These are phyloP conservation scores for Lepidurus arcticus DNA, from an alignment of 1,140 invertebrate species.

Conservation along the genomic window DNA sequence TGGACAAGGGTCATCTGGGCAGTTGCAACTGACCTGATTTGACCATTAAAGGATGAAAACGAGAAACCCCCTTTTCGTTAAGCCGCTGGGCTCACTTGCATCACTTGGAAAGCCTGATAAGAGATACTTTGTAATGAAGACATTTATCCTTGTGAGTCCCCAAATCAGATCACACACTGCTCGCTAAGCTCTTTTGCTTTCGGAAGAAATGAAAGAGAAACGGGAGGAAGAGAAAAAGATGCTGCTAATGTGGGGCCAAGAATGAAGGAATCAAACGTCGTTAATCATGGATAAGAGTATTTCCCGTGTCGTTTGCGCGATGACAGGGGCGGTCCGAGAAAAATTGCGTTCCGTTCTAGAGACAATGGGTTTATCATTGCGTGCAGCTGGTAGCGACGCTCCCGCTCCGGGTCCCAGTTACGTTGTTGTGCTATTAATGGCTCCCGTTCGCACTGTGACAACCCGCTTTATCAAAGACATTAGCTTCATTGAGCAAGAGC, in stretches of 20 bases:
- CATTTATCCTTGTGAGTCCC: neutral
- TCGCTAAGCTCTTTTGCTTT: neutral
- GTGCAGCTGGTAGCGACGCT: conserved; percentile 20
- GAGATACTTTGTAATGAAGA: conserved; percentile 8
- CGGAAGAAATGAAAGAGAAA: neutral
- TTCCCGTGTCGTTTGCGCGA: neutral
- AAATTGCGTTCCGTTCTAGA: conserved; percentile 8
- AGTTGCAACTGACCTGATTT: conserved; percentile 10
- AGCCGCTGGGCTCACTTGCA: neutral
- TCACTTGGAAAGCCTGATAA: neutral
- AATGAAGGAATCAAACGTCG: neutral
- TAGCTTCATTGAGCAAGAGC: conserved; percentile 18
- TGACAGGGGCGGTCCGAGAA: conserved; percentile 11
- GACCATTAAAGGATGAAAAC: conserved; percentile 15
- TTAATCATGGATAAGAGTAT: neutral
- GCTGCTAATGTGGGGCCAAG: neutral
- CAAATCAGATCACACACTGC: neutral
- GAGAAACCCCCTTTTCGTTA: neutral
- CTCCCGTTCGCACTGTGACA: conserved; percentile 16
- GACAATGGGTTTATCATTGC: conserved; percentile 19
- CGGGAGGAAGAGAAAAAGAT: neutral
- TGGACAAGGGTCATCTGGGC: conserved; percentile 16
- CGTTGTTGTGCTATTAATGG: conserved; percentile 14
- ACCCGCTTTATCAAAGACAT: conserved; percentile 21
- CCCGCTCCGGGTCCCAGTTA: neutral